Percentiles rank a stretch among this genome's conserved stretches.
These are phyloP conservation scores for Hetaerina americana DNA, from an alignment of 1,140 invertebrate species.

Conservation along the genomic window DNA sequence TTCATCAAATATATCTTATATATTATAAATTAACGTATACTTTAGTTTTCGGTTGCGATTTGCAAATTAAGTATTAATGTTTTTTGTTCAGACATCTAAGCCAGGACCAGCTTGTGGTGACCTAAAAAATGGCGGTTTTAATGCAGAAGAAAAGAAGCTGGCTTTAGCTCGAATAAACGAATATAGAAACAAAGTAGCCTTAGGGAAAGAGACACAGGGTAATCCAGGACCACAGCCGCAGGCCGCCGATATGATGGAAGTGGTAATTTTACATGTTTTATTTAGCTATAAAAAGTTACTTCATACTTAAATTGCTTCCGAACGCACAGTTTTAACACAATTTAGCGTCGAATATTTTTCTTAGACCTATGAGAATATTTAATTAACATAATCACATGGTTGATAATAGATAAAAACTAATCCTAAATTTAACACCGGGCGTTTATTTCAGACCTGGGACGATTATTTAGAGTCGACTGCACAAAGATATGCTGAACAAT, in stretches of 20 bases:
- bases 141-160: neutral
- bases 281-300: too few species aligned
- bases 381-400: too few species aligned
- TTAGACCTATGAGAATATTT: too few species aligned
- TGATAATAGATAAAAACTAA: too few species aligned
- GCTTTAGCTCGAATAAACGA: neutral
- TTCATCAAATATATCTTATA: neutral
- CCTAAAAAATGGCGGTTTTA: neutral
- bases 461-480: neutral
- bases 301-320: too few species aligned
- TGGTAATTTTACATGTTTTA: neutral
- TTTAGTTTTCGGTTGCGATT: too few species aligned
- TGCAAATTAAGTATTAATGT: too few species aligned
- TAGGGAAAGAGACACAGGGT: neutral
- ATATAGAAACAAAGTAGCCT: neutral
- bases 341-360: too few species aligned
- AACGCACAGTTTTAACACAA: too few species aligned
- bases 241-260: neutral
- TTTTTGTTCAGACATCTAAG: neutral
- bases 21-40: too few species aligned
- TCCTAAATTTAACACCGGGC: too few species aligned
- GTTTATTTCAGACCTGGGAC: neutral
- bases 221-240: neutral
- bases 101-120: neutral
- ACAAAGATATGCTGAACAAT: neutral